Percentiles rank a stretch among this genome's conserved stretches.
These are phyloP conservation scores for Argyresthia albistria DNA, from an alignment of 2,888 invertebrate species.

Conservation along the genomic window DNA sequence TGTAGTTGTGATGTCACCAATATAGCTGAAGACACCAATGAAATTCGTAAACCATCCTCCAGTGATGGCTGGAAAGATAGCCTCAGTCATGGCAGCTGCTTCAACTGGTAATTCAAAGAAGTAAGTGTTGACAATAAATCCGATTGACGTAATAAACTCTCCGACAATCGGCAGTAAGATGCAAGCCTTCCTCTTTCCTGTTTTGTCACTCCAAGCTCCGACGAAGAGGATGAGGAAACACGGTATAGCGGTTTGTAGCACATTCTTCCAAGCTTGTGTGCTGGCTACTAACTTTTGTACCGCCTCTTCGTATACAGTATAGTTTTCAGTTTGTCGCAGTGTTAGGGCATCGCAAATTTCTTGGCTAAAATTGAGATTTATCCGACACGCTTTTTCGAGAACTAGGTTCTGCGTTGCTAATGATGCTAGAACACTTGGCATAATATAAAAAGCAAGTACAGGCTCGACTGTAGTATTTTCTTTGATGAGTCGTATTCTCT, in stretches of 20 bases:
- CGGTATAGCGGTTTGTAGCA: slow-evolving; percentile 86
- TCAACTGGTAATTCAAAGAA: slow-evolving; percentile 86
- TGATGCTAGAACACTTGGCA: slow-evolving; percentile 76
- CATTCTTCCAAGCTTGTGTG: slow-evolving; percentile 88
- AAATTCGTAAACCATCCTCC: slow-evolving; percentile 92
- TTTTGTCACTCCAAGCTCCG: slow-evolving; percentile 84
- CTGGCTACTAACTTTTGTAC: slow-evolving; percentile 82
- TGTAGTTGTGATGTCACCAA: slow-evolving; percentile 86
- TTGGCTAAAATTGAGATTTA: slow-evolving; percentile 80
- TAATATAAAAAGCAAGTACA: slow-evolving; percentile 79
- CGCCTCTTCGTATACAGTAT: slow-evolving; percentile 67
- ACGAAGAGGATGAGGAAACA: slow-evolving; percentile 85
- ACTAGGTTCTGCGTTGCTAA: slow-evolving; percentile 87
- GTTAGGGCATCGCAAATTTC: slow-evolving; percentile 84
- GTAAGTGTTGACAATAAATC: slow-evolving; percentile 84
- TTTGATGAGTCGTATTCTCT: slow-evolving; percentile 47
- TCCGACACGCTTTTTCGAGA: slow-evolving; percentile 87
- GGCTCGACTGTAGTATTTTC: slow-evolving; percentile 80
- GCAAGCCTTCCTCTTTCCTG: slow-evolving; percentile 81
- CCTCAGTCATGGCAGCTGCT: slow-evolving; percentile 82
- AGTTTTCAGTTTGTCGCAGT: slow-evolving; percentile 77
- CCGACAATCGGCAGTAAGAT: slow-evolving; percentile 87
- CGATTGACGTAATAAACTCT: slow-evolving; percentile 83
- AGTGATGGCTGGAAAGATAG: slow-evolving; percentile 84
- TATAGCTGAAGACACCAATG: slow-evolving; percentile 90